Evolutionary conservation across 1,140 invertebrate species (phyloP), one percentile per base, ranked within the genome.

Genomic region (Globodera rostochiensis): DNA sequence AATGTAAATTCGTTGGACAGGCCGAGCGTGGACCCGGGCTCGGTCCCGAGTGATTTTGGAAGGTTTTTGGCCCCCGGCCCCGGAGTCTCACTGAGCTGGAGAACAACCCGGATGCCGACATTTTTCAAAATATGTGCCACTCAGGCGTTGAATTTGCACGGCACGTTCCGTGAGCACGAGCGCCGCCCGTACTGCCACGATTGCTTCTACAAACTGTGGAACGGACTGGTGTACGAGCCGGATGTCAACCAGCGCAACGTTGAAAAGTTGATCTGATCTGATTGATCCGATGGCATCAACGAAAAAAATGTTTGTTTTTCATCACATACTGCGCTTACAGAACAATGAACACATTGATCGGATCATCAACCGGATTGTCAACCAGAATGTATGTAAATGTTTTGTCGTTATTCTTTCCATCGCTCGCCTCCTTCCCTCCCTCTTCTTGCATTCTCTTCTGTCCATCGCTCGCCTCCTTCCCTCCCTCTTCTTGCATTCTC

Each of bases 201-300:
- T 73, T 89, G 88, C 73, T 89, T 89, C 79, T 89, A 89, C 81
- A 87, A 88, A 81, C 84, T 89, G 13, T 89, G 86, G 81, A 90
- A 88, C 71, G 88, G 88, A n/a, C 80, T 90, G 45, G 80, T 85
- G 46, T 84, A 84, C 64, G 85, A 84, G 73, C 84, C 84, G 46
- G 84, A 84, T 60, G 66, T 49, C 36, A 84, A 84, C 70, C 84
- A 84, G 79, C 47, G 47, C 45, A 87, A 87, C 77, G 64, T 85
- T 45, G 84, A 85, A 49, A 85, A 85, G 66, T 66, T 85, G 25
- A 85, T 85, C 36, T 85, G 50, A 84, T 19, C 50, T n/a, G 19
- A 71, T 69, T 15, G 49, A 25, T 36, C 60, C 13, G 60, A 66
- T 21, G 13, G 2, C 13, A 66, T 21, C 13, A 21, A 66, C 13